phyloP scores from a whole-genome alignment of 1,140 invertebrate species.

The Zaprionus ornatus region DNA sequence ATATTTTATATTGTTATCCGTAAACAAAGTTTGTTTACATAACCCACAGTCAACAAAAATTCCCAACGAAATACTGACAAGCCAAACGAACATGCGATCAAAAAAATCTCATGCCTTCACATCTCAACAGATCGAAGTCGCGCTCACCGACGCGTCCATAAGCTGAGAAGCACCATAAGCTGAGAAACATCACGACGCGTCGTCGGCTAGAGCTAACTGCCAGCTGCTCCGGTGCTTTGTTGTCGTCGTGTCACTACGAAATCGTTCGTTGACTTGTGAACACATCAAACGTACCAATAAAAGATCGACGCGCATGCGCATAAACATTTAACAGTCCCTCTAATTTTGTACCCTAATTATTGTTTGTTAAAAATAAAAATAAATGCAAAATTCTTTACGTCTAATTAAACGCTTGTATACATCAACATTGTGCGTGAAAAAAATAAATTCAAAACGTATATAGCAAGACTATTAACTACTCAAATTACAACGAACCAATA shows the following conservation, averaged over 20 bases:
- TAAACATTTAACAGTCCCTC: constrained; percentile 33
- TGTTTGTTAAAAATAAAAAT: constrained; percentile 46
- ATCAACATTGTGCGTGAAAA: constrained; percentile 48
- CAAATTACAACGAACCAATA: constrained; percentile 10
- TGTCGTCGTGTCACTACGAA: constrained; percentile 73
- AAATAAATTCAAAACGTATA: constrained; percentile 34
- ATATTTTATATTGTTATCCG: background rate
- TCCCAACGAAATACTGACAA: background rate
- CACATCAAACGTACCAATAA: constrained; percentile 40
- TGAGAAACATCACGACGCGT: constrained; percentile 18
- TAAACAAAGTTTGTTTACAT: constrained; percentile 50
- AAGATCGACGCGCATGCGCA: constrained; percentile 69
- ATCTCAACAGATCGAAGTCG: constrained; percentile 22
- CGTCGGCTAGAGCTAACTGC: constrained; percentile 20
- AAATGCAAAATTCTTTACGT: constrained; percentile 58
- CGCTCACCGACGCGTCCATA: constrained; percentile 4
- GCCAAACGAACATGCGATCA: constrained; percentile 52
- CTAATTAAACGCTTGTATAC: constrained; percentile 31
- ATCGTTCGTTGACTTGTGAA: constrained; percentile 79
- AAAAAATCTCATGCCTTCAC: constrained; percentile 20
- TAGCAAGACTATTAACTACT: constrained; percentile 32
- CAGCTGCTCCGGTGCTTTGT: constrained; percentile 8
- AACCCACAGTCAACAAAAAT: constrained; percentile 18
- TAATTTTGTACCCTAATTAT: constrained; percentile 3
- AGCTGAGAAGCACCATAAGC: constrained; percentile 20